Base-by-base conservation (phyloP, 1,140 invertebrate genomes). In the Bombus consobrinus region DNA sequence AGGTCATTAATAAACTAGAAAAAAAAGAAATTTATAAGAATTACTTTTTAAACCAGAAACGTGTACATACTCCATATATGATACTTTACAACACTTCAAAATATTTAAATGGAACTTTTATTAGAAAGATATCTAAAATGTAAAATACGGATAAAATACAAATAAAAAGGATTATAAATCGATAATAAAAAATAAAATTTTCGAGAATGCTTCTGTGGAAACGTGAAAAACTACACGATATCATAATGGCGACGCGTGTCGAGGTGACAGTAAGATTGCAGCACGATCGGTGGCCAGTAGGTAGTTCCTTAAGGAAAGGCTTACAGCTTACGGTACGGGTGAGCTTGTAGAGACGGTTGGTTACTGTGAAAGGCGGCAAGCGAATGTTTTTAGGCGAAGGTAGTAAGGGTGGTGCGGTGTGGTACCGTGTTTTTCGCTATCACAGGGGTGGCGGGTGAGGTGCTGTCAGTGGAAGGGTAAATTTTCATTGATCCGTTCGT, bases 401-500 rank as follows among this genome's bases (percentile, higher is more conserved):
- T 93, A 93, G 91, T 91, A 92, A 88, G 85, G 90, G 83, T 94
- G 92, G 90, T 91, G 93, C 92, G 93, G 91, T 92, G 87, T 92
- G 92, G 92, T 92, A 93, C 91, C 92, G 92, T 90, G 92, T 92
- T 90, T 88, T 66, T 83, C 86, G 87, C 66, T 68, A 73, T 86
- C 73, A 87, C 75, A 87, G 76, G 88, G 83, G 88, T 83, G 90
- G 90, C 87, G 85, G 90, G 89, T 76, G 88, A 73, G 87, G 91
- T 79, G 88, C 85, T 62, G 74, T 78, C 41, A 72, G 64, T 86
- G 90, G 91, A 92, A 91, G 93, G 93, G 91, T 93, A 92, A 87
- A 93, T 93, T 94, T 94, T 95, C 94, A 95, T 95, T 95, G 94
- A 95, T 95, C 94, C 94, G 87, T 93, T 72, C 71, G 71, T 80